Evolutionary conservation across 2,113 vertebrate genomes (phyloP).

Genomic region (Nerophis lumbriciformis): DNA sequence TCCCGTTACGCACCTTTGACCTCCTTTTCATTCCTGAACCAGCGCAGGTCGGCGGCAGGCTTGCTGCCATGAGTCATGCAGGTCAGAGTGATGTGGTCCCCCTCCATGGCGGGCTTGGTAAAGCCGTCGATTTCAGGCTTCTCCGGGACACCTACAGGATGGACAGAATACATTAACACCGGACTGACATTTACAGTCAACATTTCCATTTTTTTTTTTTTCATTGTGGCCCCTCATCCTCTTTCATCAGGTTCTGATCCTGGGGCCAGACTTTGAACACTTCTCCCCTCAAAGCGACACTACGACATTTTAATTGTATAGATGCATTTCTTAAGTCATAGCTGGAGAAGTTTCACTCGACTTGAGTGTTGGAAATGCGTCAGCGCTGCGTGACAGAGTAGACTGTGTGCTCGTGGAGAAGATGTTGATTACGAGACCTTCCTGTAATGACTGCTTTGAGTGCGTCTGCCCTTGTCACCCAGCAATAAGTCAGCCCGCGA

Average conservation of each 20-base stretch:
- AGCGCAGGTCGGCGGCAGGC: constrained; percentile 94
- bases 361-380: too few species aligned
- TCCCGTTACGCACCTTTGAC: constrained; percentile 80
- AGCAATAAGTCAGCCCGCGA: constrained; percentile 41
- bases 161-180: not conserved
- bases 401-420: constrained; percentile 13
- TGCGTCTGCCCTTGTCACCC: constrained; percentile 48
- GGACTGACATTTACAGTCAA: too few species aligned
- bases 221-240: too few species aligned
- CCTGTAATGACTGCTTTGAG: constrained; percentile 50
- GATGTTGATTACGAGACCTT: too few species aligned
- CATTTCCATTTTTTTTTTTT: too few species aligned
- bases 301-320: too few species aligned
- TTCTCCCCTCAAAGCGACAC: too few species aligned
- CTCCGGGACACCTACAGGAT: constrained; percentile 85
- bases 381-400: constrained; percentile 1
- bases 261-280: too few species aligned
- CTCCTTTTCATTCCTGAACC: constrained; percentile 97
- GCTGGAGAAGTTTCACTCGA: too few species aligned
- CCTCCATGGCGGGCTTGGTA: constrained; percentile 89
- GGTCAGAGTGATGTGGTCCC: constrained; percentile 90
- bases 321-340: too few species aligned
- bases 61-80: constrained; percentile 96
- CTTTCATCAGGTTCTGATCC: too few species aligned
- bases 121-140: constrained; percentile 93